Evolutionary conservation across 2,888 invertebrate species (phyloP), one percentile per base, ranked within the genome.

Genomic region (Amphiduros pacificus): DNA sequence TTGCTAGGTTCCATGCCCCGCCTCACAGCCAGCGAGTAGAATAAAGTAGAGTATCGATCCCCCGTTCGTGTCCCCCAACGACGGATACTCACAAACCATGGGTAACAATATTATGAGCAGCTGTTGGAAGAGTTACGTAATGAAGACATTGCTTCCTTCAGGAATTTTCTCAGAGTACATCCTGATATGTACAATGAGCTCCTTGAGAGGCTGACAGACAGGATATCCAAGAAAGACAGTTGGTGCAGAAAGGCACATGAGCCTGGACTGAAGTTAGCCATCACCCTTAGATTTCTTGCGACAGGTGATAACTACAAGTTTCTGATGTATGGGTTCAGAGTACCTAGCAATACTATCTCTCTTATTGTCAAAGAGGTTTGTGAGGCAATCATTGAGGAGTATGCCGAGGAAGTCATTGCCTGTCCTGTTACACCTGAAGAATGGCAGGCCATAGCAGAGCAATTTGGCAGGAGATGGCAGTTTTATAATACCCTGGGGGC

Each of bases 251-350:
- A 36, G 14, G 36, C 36, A 9, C 36, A 11, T 36, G 9, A 9
- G 9, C 36, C 36, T 36, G 36, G 36, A 9, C 14, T 36, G 14
- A 36, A 36, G 36, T 14, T 36, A 14, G 36, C 36, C 9, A 36
- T 36, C 9, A 36, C 36, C 36, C 36, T 49, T 14, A 22, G 24
- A 20, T 49, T 14, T 20, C 24, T 22, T 49, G 52, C 51, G 24
- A 11, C 52, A 26, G 59, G 59, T 31, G 55, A 49, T 26, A 31
- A 31, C 22, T 60, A 60, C 29, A 27, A 55, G 6, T 24, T 17
- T n/a, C 41, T 63, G 22, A 44, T 54, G 36, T 60, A 54, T 50
- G 54, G 48, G 22, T 59, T 63, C 55, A 22, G 59, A 40, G 60
- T 63, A 11, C 49, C 60, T 9, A 54, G 55, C 31, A 55, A 49